These are phyloP conservation scores for Ypsolopha scabrella DNA, from an alignment of 2,888 invertebrate genomes.

Conservation along the genomic window DNA sequence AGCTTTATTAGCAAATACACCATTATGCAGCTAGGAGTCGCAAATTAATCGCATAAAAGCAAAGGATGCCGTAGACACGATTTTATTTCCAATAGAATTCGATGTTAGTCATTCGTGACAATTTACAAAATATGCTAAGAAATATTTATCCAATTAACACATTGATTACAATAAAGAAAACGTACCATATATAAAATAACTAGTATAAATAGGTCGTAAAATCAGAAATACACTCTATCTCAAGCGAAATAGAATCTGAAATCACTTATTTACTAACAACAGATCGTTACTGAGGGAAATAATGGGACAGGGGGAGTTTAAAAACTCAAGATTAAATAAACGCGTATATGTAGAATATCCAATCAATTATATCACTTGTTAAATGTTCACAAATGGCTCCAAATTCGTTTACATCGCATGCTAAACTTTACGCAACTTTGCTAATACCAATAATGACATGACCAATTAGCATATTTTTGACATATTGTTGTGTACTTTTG, in stretches of 20 bases:
- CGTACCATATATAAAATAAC: too few relatives aligned
- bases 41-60: not conserved
- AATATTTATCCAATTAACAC: not conserved
- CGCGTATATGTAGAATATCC: conserved; percentile 23
- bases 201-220: too few relatives aligned
- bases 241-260: too few relatives aligned
- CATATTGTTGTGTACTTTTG: conserved; percentile 9
- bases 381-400: conserved; percentile 15
- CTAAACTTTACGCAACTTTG: conserved; percentile 31
- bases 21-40: not conserved
- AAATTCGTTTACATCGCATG: conserved; percentile 13
- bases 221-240: too few relatives aligned
- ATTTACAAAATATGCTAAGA: not conserved
- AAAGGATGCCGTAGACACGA: not conserved
- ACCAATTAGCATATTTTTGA: conserved; percentile 14
- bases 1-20: not conserved
- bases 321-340: conserved; percentile 4
- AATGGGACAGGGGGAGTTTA: too few relatives aligned
- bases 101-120: not conserved
- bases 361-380: conserved; percentile 25
- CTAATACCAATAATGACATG: conserved; percentile 31
- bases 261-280: too few relatives aligned
- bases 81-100: not conserved
- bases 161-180: not conserved
- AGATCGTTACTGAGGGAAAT: too few relatives aligned